Conservation (phyloP, 2,797 vertebrate genomes). For the Melanotaenia trifasciata region DNA sequence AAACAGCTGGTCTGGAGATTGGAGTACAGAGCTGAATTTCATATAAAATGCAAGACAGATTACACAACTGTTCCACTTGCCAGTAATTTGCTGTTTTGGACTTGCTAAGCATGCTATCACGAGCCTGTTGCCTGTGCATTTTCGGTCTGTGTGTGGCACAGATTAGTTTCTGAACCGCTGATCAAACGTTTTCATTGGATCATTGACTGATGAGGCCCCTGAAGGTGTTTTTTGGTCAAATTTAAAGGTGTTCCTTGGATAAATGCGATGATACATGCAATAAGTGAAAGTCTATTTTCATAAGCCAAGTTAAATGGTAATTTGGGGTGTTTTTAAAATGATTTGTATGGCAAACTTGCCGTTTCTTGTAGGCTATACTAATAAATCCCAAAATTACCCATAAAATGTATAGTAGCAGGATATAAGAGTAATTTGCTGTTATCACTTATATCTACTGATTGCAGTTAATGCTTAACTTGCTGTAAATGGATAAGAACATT, state of each 20-base stretch:
- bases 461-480: constrained; percentile 9
- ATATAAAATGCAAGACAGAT: constrained; percentile 18
- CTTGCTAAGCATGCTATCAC: neutral
- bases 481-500: constrained; percentile 4
- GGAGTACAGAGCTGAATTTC: constrained; percentile 16
- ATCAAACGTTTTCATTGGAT: constrained; percentile 15
- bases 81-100: constrained; percentile 3
- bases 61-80: constrained; percentile 1
- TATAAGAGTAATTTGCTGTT: neutral
- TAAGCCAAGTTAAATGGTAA: neutral
- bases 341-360: neutral
- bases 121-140: constrained; percentile 1
- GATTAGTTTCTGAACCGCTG: constrained; percentile 18
- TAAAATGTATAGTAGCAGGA: neutral
- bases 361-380: neutral
- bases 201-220: constrained; percentile 16
- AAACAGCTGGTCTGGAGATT: constrained; percentile 21
- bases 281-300: neutral
- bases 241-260: neutral
- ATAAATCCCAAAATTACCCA: neutral
- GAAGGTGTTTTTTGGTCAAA: constrained; percentile 6
- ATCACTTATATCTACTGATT: neutral
- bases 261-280: neutral
- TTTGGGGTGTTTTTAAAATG: neutral
- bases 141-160: neutral